These are phyloP conservation scores for Lutraria lutraria DNA, from an alignment of 2,888 invertebrate genomes.

Conservation along the genomic window DNA sequence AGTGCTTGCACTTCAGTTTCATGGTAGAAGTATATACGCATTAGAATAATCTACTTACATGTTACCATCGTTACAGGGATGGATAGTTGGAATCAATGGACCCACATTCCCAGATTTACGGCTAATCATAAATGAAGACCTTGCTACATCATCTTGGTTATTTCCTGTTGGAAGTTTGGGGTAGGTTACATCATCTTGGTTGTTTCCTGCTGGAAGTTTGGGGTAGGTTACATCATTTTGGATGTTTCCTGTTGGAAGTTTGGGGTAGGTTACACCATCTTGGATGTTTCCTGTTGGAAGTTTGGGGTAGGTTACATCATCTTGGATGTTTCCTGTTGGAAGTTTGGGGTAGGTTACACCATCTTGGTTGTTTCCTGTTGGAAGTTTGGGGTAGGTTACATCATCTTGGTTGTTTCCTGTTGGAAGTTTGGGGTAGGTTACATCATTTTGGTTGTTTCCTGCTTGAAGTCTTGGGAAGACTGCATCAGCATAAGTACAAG, in stretches of 20 bases:
- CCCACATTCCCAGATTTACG: slow-evolving; percentile 64
- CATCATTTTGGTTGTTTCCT: slow-evolving; percentile 63
- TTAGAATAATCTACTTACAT: no score
- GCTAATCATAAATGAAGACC: slow-evolving; percentile 58
- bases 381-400: slow-evolving; percentile 63
- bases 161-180: slow-evolving; percentile 63
- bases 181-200: slow-evolving; percentile 60
- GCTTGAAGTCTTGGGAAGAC: slow-evolving; percentile 62
- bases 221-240: slow-evolving; percentile 66
- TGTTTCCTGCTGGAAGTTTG: slow-evolving; percentile 59
- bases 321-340: slow-evolving; percentile 62
- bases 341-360: slow-evolving; percentile 65
- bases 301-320: slow-evolving; percentile 63
- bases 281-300: slow-evolving; percentile 63
- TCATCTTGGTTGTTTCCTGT: slow-evolving; percentile 64
- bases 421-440: slow-evolving; percentile 63
- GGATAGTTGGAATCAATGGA: slow-evolving; percentile 59
- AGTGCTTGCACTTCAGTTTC: no score
- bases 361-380: slow-evolving; percentile 62
- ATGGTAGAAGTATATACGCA: no score
- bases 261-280: slow-evolving; percentile 65
- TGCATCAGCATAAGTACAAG: background rate
- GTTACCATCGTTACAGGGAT: slow-evolving; percentile 45
- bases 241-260: slow-evolving; percentile 59
- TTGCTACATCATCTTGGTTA: slow-evolving; percentile 62